These are phyloP conservation scores for Zoanthus gigantus DNA, from an alignment of 92 coral and sea anemone genomes.

Conservation along the genomic window DNA sequence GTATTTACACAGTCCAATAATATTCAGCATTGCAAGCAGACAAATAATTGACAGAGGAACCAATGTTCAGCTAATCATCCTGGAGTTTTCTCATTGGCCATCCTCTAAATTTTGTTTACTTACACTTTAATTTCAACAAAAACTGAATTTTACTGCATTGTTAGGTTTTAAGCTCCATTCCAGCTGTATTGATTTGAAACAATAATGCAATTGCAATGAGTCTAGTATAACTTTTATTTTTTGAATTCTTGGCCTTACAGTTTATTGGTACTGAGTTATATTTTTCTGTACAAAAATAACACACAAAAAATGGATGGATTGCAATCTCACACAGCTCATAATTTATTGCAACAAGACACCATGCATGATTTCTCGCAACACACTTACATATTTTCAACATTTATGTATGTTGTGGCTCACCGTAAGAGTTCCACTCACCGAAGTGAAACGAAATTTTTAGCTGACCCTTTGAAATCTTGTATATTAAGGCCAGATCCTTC, in stretches of 20 bases:
- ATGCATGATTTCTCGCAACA: not conserved
- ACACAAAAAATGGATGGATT: conserved; percentile 3
- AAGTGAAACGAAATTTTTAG: conserved; percentile 71
- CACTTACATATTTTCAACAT: not conserved
- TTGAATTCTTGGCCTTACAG: not conserved
- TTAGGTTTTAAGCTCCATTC: conserved; percentile 7
- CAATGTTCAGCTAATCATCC: not conserved
- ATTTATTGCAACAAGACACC: not conserved
- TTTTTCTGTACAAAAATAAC: not conserved
- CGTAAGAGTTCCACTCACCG: conserved; percentile 80
- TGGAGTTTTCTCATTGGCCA: conserved; percentile 4
- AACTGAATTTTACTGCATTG: conserved; percentile 6
- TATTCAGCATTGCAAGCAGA: not conserved
- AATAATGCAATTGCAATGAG: conserved; percentile 3
- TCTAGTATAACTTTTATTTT: not conserved
- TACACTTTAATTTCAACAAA: conserved; percentile 5
- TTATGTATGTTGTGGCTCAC: conserved; percentile 66
- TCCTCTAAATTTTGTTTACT: conserved; percentile 2
- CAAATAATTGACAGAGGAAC: conserved; percentile 4
- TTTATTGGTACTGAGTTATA: conserved; percentile 5
- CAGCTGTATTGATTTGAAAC: not conserved
- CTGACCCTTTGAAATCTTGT: conserved; percentile 67
- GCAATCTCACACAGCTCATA: conserved; percentile 2
- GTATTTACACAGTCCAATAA: not conserved
- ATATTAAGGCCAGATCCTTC: conserved; percentile 73